Evolutionary conservation across 2,113 vertebrate species (phyloP), one percentile per base, ranked within the genome.

Genomic region (Salvelinus alpinus): DNA sequence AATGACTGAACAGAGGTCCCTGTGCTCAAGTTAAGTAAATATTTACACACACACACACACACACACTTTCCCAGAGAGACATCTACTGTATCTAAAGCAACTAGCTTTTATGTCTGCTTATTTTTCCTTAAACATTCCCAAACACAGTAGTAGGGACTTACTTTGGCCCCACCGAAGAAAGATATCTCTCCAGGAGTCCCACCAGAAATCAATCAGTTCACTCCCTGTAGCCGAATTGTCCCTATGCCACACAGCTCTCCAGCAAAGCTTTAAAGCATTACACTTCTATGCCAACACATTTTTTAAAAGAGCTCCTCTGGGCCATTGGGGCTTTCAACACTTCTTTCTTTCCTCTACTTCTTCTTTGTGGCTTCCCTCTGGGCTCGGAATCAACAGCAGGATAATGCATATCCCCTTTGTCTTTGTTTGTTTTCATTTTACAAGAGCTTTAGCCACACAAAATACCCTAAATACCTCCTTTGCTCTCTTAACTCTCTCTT

Each of bases 11-110:
- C 80, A 77, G 71, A 75, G 78, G 87, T 88, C 80, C 82, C 84
- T 80, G 77, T 84, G 84, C 72, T 78, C 75, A 76, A 88, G 87
- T 92, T 86, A 91, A 81, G 86, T 92, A 92, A 93, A 94, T 92
- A 92, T 92, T 93, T 92, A 83, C 31, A 64, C 83, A 81, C 75
- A 44, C 54, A n/a, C 71, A 38, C 71, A 9, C 57, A 62, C 71
- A 12, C 71, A 60, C 51, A 34, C 4, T 25, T 12, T 29, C 27
- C 27, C 54, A 20, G 25, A 72, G 6, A 57, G 24, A 73, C 38
- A n/a, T 70, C 78, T 66, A 86, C 78, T 24, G 4, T 66, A 25
- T 67, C 29, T 84, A 72, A 77, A 80, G 78, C 31, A 70, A 59
- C 72, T 59, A 64, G 27, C 57, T 77, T 74, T 54, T 76, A 60